Percentiles rank a stretch among this genome's conserved stretches.
These are phyloP conservation scores for Pangasius macronema DNA, from an alignment of 2,797 vertebrate species.

Conservation along the genomic window DNA sequence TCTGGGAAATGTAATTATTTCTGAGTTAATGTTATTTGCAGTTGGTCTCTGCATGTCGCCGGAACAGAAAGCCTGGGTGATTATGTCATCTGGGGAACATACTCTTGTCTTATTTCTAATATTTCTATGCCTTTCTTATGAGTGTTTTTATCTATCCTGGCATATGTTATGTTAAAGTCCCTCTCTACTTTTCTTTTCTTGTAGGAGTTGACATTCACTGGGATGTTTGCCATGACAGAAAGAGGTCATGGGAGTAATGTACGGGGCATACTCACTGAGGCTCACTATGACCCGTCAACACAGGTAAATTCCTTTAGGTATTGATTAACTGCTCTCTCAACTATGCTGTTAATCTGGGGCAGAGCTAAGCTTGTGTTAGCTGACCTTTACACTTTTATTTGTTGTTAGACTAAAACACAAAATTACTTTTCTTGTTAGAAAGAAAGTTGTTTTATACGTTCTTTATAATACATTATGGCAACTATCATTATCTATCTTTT, in stretches of 20 bases:
- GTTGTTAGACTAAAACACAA: not conserved
- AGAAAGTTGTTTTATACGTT: too few species aligned
- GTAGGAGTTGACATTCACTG: slow-evolving; percentile 66
- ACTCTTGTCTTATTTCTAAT: not conserved
- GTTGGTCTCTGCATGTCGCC: not conserved
- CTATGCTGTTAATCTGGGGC: not conserved
- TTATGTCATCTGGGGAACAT: not conserved
- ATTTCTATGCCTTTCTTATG: not conserved
- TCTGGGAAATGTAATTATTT: not conserved
- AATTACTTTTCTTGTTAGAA: not conserved
- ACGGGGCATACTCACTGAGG: slow-evolving; percentile 66
- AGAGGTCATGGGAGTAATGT: slow-evolving; percentile 69
- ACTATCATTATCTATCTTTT: too few species aligned
- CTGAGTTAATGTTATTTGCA: not conserved
- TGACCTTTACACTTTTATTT: not conserved
- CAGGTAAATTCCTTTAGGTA: slow-evolving; percentile 59
- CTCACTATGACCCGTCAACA: slow-evolving; percentile 64
- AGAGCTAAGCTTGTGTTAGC: not conserved
- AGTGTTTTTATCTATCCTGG: not conserved
- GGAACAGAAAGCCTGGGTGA: not conserved
- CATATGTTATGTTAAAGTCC: not conserved
- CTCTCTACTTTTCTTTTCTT: not conserved
- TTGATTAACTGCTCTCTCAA: not conserved
- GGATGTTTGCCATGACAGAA: slow-evolving; percentile 74
- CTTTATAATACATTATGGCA: too few species aligned